Evolutionary conservation across 2,113 vertebrate species (phyloP).

Genomic region (Delphinapterus leucas): DNA sequence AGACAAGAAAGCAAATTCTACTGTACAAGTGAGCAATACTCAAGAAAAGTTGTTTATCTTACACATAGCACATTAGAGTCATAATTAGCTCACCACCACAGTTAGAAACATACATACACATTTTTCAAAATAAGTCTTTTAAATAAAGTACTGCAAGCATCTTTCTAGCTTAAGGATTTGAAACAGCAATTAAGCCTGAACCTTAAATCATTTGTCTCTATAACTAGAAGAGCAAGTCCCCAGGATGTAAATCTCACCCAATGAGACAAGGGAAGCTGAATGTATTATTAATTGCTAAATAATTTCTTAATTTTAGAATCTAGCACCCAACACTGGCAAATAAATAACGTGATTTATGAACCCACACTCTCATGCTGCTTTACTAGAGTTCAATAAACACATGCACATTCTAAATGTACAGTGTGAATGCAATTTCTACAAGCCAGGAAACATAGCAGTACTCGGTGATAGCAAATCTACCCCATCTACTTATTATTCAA

Average conservation of each 20-base stretch:
- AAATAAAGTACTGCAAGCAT: constrained; percentile 43
- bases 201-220: constrained; percentile 55
- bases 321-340: background rate
- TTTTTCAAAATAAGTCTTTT: constrained; percentile 51
- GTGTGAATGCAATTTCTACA: background rate
- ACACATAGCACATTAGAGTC: background rate
- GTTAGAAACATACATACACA: background rate
- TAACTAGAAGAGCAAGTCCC: constrained; percentile 42
- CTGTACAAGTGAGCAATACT: background rate
- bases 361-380: background rate
- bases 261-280: constrained; percentile 50
- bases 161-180: constrained; percentile 47
- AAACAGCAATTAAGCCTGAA: constrained; percentile 62
- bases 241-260: constrained; percentile 63
- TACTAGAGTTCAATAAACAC: constrained; percentile 45
- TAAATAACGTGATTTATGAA: constrained; percentile 59
- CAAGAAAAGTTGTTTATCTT: constrained; percentile 7
- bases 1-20: constrained; percentile 9
- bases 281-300: constrained; percentile 69
- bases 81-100: constrained; percentile 19
- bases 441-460: constrained; percentile 17
- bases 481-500: constrained; percentile 33
- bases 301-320: constrained; percentile 65
- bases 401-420: background rate
- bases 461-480: background rate